Evolutionary conservation across 2,888 invertebrate species (phyloP).

Genomic region (Eristalis intricaria): DNA sequence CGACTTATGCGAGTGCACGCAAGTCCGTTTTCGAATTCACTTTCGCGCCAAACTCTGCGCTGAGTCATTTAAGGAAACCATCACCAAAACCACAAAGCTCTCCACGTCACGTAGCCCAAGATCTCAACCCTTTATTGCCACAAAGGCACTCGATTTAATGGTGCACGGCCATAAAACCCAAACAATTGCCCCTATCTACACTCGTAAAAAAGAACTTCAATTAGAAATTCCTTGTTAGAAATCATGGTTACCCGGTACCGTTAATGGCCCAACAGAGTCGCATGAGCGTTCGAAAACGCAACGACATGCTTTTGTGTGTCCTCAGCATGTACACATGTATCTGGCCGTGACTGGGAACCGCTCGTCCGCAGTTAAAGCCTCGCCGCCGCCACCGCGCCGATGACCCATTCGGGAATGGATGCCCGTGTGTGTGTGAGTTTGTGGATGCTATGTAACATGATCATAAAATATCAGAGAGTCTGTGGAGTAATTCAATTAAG

Average conservation of each 20-base stretch:
- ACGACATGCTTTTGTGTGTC: neutral
- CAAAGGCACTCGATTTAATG: neutral
- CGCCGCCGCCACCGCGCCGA: no score
- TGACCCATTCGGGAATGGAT: neutral
- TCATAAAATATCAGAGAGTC: conserved; percentile 43
- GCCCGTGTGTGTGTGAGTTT: neutral
- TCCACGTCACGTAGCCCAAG: neutral
- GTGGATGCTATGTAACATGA: conserved; percentile 2
- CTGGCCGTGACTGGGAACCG: neutral
- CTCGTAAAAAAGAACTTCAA: neutral
- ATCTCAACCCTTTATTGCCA: neutral
- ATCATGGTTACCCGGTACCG: neutral
- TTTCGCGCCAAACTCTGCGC: neutral
- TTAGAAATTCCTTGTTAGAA: neutral
- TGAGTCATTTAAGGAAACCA: neutral
- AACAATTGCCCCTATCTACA: neutral
- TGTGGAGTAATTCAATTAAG: conserved; percentile 60
- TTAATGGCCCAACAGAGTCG: neutral
- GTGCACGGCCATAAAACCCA: neutral
- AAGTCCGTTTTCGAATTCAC: neutral
- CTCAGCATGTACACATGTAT: neutral
- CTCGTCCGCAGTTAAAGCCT: neutral
- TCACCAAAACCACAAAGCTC: neutral
- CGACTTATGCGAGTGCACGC: neutral
- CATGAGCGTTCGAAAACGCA: neutral